Conservation (phyloP, 2,797 vertebrate species). For the Parotocinclus haroldoi region DNA sequence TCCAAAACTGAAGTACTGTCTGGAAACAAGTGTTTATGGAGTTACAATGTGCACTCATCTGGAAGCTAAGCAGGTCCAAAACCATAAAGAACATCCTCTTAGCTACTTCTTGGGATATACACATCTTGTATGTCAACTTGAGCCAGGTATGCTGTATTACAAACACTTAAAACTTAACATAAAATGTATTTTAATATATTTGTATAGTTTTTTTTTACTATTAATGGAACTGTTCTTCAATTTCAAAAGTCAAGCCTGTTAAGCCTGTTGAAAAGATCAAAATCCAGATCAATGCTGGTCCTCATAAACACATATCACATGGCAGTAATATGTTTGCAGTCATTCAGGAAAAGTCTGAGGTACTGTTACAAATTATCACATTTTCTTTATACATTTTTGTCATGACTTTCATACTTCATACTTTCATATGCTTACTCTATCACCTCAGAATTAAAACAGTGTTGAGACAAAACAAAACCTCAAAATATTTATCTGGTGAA, state of each 20-base stretch:
- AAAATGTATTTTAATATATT: no score
- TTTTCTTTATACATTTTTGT: background rate
- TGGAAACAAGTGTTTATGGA: slow-evolving; percentile 59
- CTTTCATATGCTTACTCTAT: background rate
- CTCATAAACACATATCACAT: slow-evolving; percentile 31
- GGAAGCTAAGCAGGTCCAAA: slow-evolving; percentile 61
- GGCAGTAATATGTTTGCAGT: slow-evolving; percentile 53
- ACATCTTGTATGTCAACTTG: slow-evolving; percentile 52
- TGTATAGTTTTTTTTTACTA: slow-evolving; percentile 7
- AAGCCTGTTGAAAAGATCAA: slow-evolving; percentile 68
- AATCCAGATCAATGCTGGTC: slow-evolving; percentile 59
- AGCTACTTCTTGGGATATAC: slow-evolving; percentile 72
- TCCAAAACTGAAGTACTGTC: slow-evolving; percentile 53
- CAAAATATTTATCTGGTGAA: no score
- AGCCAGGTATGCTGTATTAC: slow-evolving; percentile 59
- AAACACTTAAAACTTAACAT: background rate
- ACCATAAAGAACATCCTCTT: slow-evolving; percentile 66
- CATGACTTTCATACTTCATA: background rate
- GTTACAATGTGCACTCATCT: slow-evolving; percentile 63
- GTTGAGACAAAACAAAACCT: no score
- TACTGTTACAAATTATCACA: slow-evolving; percentile 41
- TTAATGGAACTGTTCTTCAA: background rate
- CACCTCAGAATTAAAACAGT: no score
- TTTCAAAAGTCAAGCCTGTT: slow-evolving; percentile 54
- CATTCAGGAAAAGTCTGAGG: slow-evolving; percentile 57